Evolutionary conservation across 2,113 vertebrate genomes (phyloP).

Genomic region (Pagrus major): DNA sequence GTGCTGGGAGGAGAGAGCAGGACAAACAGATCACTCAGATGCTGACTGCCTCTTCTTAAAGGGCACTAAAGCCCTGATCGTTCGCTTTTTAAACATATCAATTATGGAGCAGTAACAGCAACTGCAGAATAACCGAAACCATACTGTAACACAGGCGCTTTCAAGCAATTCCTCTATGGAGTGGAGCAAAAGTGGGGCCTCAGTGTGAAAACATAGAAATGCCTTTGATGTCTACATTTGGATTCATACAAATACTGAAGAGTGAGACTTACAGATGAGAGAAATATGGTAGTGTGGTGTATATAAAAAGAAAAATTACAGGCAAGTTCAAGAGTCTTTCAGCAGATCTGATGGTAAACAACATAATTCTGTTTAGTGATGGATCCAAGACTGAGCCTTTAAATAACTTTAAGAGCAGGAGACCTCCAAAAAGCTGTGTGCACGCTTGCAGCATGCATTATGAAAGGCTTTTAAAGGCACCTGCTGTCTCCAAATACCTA

Average conservation of each 20-base stretch:
- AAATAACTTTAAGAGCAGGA: not conserved
- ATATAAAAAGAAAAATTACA: not conserved
- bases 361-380: not conserved
- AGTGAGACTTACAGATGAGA: not conserved
- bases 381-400: not conserved
- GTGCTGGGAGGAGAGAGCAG: constrained; percentile 67
- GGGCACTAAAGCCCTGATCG: constrained; percentile 30
- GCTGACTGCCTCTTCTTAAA: constrained; percentile 51
- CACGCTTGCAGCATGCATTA: not conserved
- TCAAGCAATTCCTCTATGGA: constrained; percentile 2
- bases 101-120: constrained; percentile 7
- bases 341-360: not conserved
- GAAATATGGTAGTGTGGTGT: not conserved
- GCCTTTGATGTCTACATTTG: constrained; percentile 18
- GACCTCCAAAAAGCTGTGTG: constrained; percentile 10
- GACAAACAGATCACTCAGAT: constrained; percentile 66
- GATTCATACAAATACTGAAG: not conserved
- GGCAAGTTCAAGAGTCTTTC: not conserved
- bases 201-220: not conserved
- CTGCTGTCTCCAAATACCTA: constrained; percentile 41
- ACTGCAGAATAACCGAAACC: constrained; percentile 5
- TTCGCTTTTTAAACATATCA: constrained; percentile 20
- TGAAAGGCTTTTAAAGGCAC: constrained; percentile 13
- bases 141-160: not conserved
- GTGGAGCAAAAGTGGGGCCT: constrained; percentile 5